Base-by-base conservation (phyloP, 2,888 invertebrate genomes). In the Notocelia uddmanniana region DNA sequence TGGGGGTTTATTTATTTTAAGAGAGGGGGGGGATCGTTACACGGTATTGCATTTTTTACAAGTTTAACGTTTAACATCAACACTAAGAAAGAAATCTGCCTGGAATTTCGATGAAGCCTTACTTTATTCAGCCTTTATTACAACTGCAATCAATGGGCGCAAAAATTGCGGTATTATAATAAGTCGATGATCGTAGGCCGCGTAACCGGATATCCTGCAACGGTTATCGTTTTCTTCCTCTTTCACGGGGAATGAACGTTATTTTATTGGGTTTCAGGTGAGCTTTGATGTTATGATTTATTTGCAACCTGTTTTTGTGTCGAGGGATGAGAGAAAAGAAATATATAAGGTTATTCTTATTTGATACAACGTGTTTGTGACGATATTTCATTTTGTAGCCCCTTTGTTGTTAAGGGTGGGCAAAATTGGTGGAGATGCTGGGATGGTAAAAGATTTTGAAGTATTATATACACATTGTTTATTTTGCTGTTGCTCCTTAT, bases 141-240 rank as follows among this genome's bases (percentile, higher is more conserved):
- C 41, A 45, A 45, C 60, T 34, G 59, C 41, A 37, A 50, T 45
- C n/a, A 45, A 45, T 64, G 50, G 58, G 19, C 48, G 54, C 60
- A 55, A 62, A 55, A 68, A 71, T 54, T 48, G 45, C 67, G 60
- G 66, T 66, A 54, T 68, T 68, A 62, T 48, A 67, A 67, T 72
- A 72, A 68, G 60, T 72, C 68, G 60, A 68, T 68, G 72, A 72
- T 72, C 68, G 67, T 62, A 52, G 60, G 64, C 82, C 84, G 82
- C 86, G 89, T 87, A 86, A 89, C 86, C 82, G 89, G 89, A 89
- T 89, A 89, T 88, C 87, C 87, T 83, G 80, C 31, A 63, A 81
- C 77, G 82, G 86, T 85, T 84, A 85, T 85, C 87, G 83, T 86
- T 86, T 85, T 85, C 82, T 81, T 80, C 80, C 83, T 82, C 77